These are phyloP conservation scores for Rhyzopertha dominica DNA, from an alignment of 1,140 invertebrate genomes.

Conservation along the genomic window DNA sequence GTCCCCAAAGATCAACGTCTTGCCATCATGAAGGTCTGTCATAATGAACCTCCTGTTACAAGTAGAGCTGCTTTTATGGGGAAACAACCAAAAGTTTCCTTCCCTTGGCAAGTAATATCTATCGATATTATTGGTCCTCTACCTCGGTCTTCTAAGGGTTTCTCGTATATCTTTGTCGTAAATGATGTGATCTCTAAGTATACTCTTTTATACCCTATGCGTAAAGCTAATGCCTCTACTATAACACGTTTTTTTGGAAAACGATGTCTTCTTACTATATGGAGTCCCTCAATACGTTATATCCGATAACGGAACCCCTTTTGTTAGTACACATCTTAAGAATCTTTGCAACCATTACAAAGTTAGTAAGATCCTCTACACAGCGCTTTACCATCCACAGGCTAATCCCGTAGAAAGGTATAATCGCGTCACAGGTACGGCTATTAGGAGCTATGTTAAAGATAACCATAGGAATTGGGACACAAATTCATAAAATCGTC, in stretches of 20 bases:
- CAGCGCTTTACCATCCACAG: slow-evolving; percentile 18
- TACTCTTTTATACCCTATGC: slow-evolving; percentile 17
- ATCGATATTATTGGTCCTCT: background rate
- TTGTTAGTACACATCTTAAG: slow-evolving; percentile 11
- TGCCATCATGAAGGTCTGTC: no score
- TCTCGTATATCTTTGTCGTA: slow-evolving; percentile 39
- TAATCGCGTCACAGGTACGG: background rate
- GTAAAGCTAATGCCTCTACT: slow-evolving; percentile 4
- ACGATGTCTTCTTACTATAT: slow-evolving; percentile 15
- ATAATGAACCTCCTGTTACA: no score
- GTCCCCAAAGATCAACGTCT: no score
- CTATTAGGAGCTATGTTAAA: slow-evolving; percentile 7
- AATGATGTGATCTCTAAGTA: slow-evolving; percentile 41
- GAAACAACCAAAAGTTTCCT: no score
- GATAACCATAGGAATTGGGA: slow-evolving; percentile 7
- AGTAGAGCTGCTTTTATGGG: no score
- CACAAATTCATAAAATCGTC: background rate
- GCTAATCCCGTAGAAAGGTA: slow-evolving; percentile 18
- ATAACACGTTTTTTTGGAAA: slow-evolving; percentile 9
- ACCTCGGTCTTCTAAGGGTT: background rate
- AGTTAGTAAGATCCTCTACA: slow-evolving; percentile 1
- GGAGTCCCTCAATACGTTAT: slow-evolving; percentile 13
- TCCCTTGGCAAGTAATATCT: slow-evolving; percentile 1
- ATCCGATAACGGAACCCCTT: slow-evolving; percentile 24
- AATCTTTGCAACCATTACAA: background rate